Conservation (phyloP, 2,797 vertebrate species). For the Pseudochaenichthys georgianus region DNA sequence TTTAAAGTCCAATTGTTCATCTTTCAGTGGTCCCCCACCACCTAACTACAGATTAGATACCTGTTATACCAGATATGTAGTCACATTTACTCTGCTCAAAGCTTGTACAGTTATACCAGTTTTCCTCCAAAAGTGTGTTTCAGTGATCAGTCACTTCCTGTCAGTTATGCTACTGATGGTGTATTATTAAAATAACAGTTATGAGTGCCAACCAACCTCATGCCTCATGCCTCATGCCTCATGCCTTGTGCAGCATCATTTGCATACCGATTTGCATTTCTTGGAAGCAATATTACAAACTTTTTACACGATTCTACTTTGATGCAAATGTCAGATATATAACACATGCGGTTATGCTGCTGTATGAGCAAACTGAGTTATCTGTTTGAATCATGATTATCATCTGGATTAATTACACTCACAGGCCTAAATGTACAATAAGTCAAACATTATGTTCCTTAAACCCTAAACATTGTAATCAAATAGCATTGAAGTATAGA, state of each 20-base stretch:
- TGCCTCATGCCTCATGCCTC: neutral
- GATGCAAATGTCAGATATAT: neutral
- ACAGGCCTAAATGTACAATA: too few species aligned
- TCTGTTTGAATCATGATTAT: neutral
- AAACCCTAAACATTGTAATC: neutral
- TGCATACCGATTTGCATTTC: slow-evolving; percentile 70
- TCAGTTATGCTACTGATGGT: neutral
- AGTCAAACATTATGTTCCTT: neutral
- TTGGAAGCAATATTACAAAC: neutral
- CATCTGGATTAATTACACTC: too few species aligned
- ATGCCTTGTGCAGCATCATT: slow-evolving; percentile 28
- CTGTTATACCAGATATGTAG: slow-evolving; percentile 5
- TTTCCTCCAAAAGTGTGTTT: neutral
- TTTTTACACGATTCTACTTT: neutral
- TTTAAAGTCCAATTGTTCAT: slow-evolving; percentile 35
- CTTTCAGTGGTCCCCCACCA: slow-evolving; percentile 47
- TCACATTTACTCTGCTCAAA: slow-evolving; percentile 34
- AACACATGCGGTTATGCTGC: neutral
- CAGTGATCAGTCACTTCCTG: neutral
- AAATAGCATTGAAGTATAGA: neutral
- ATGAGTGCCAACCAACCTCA: neutral
- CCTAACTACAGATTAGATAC: slow-evolving; percentile 16
- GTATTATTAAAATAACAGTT: neutral
- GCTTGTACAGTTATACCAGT: neutral
- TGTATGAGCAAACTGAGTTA: neutral